A percentile compares a stretch with the other conserved stretches of the same genome.
Evolutionary conservation across 2,113 vertebrate species (phyloP).

Genomic region (Bujurquina vittata): DNA sequence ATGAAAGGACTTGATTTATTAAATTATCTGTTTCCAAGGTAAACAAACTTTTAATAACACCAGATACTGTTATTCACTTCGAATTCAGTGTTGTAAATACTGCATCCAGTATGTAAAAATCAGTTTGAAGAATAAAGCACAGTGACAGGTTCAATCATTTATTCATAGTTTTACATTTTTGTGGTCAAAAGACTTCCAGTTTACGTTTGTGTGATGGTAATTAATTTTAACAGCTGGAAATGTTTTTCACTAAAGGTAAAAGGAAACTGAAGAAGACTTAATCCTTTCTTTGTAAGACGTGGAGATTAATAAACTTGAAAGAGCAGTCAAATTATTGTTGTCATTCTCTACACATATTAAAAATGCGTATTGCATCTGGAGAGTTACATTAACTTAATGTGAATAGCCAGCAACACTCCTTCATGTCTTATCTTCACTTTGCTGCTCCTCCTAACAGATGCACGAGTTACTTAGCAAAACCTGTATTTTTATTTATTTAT

Average conservation of each 20-base stretch:
- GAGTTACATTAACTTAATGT: neutral
- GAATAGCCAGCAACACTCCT: neutral
- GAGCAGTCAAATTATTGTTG: constrained; percentile 1
- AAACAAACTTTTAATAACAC: neutral
- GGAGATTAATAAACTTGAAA: constrained; percentile 26
- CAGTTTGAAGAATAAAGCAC: neutral
- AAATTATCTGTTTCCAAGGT: neutral
- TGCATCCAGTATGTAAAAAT: neutral
- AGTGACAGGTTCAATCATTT: neutral
- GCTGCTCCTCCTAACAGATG: neutral
- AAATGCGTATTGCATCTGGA: neutral
- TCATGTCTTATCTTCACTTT: neutral
- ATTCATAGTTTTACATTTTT: neutral
- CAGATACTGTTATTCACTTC: neutral
- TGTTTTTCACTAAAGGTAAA: neutral
- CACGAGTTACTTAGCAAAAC: neutral
- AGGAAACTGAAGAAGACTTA: neutral
- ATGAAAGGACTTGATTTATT: neutral
- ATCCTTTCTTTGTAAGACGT: constrained; percentile 4
- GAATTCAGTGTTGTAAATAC: neutral
- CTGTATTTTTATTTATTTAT: neutral
- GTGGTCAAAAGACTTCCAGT: neutral
- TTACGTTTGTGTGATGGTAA: neutral
- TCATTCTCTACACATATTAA: neutral
- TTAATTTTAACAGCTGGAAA: neutral